phyloP scores from a whole-genome alignment of 2,888 invertebrate species.

The Creontiades dilutus region DNA sequence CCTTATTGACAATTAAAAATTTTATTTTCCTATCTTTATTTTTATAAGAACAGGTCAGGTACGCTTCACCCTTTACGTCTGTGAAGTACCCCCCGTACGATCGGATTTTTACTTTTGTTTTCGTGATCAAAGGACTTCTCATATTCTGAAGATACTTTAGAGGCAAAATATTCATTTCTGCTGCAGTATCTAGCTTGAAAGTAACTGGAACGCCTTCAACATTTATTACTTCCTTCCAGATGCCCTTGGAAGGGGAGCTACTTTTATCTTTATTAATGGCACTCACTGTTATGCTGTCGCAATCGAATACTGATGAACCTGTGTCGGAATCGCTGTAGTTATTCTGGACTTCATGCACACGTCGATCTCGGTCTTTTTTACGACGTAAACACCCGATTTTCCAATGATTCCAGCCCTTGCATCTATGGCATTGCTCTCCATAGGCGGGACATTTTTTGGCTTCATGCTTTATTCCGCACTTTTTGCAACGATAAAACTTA shows the following conservation, averaged over 20 bases:
- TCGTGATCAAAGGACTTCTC: not conserved
- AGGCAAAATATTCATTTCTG: not conserved
- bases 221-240: not conserved
- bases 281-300: not conserved
- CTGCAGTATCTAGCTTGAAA: not conserved
- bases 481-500: not conserved
- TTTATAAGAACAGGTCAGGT: conserved; percentile 36
- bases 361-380: not conserved
- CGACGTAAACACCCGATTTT: not conserved
- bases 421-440: not conserved
- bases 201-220: not conserved
- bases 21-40: conserved; percentile 17
- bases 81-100: not conserved
- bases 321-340: not conserved
- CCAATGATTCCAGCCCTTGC: conserved; percentile 15
- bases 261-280: not conserved
- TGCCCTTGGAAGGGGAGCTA: not conserved
- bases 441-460: not conserved
- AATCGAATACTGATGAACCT: not conserved
- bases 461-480: not conserved
- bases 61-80: not conserved
- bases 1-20: not conserved
- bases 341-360: not conserved
- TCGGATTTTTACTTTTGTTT: not conserved
- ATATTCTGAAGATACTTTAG: not conserved